These are phyloP conservation scores for Odiellus spinosus DNA, from an alignment of 2,888 invertebrate genomes.

Conservation along the genomic window DNA sequence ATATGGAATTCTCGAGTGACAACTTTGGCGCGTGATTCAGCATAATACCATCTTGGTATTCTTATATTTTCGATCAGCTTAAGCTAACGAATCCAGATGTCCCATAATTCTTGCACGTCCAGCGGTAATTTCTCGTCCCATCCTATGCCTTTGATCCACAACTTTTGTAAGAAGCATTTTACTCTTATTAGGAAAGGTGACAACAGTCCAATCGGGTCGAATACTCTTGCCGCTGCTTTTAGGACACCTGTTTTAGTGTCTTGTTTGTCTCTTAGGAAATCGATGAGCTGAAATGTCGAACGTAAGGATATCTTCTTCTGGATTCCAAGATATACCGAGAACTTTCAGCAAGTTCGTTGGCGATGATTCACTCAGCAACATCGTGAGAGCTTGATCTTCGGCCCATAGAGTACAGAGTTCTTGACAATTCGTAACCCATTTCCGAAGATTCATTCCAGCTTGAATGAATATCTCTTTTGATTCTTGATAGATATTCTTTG, in stretches of 20 bases:
- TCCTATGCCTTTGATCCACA: slow-evolving; percentile 2
- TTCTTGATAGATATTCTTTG: not conserved
- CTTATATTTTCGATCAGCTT: too few species aligned
- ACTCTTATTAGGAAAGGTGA: slow-evolving; percentile 1
- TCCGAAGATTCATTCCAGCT: slow-evolving; percentile 2
- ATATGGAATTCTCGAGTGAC: not conserved
- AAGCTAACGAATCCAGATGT: too few species aligned
- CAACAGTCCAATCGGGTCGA: not conserved
- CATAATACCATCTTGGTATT: not conserved
- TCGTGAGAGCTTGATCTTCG: too few species aligned
- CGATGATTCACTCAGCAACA: too few species aligned
- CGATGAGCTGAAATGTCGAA: not conserved
- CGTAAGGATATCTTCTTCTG: not conserved
- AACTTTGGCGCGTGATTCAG: not conserved
- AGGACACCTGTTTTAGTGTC: too few species aligned
- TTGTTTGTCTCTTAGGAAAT: too few species aligned
- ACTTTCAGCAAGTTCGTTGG: not conserved
- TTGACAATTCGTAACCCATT: slow-evolving; percentile 1
- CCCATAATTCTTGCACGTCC: not conserved
- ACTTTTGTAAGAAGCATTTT: slow-evolving; percentile 3
- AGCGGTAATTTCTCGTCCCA: not conserved
- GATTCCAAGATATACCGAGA: slow-evolving; percentile 2
- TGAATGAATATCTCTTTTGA: not conserved
- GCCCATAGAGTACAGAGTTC: not conserved
- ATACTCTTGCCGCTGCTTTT: too few species aligned